Conservation (phyloP, 2,888 invertebrate species). For the Amphipyra berbera region DNA sequence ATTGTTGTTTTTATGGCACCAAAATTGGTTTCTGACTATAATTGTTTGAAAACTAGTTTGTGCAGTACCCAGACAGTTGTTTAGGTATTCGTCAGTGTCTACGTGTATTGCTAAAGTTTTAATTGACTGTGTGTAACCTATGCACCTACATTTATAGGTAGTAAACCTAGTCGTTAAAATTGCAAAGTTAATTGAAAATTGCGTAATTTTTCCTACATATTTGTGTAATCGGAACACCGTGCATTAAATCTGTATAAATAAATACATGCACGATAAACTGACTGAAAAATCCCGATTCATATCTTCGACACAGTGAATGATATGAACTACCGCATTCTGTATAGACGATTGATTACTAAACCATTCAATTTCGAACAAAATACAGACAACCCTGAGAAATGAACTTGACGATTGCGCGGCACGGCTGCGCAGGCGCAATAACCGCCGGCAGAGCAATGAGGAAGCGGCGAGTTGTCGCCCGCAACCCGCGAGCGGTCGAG, state of each 20-base stretch:
- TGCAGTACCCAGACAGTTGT: slow-evolving; percentile 33
- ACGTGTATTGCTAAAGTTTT: slow-evolving; percentile 32
- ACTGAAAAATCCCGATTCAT: slow-evolving; percentile 3
- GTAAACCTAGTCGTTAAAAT: slow-evolving; percentile 19
- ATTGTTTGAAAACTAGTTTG: slow-evolving; percentile 47
- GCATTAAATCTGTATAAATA: background rate
- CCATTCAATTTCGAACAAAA: slow-evolving; percentile 49
- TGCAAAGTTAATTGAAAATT: slow-evolving; percentile 22
- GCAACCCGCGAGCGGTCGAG: slow-evolving; percentile 67
- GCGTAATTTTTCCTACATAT: slow-evolving; percentile 7
- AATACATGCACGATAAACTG: too few species aligned
- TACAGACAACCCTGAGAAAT: slow-evolving; percentile 61
- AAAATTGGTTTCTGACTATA: slow-evolving; percentile 27
- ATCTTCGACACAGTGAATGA: slow-evolving; percentile 18
- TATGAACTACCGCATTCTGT: slow-evolving; percentile 44
- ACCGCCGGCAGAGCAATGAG: slow-evolving; percentile 77
- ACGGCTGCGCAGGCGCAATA: slow-evolving; percentile 62
- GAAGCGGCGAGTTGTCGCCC: slow-evolving; percentile 79
- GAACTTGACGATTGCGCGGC: slow-evolving; percentile 63
- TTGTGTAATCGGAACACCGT: slow-evolving; percentile 22
- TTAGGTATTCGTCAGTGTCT: slow-evolving; percentile 14
- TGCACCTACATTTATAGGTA: slow-evolving; percentile 10
- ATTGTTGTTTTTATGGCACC: slow-evolving; percentile 33
- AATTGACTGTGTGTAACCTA: slow-evolving; percentile 23
- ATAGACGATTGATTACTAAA: slow-evolving; percentile 47